phyloP scores from a whole-genome alignment of 2,888 invertebrate genomes.

The Taenaris catops region DNA sequence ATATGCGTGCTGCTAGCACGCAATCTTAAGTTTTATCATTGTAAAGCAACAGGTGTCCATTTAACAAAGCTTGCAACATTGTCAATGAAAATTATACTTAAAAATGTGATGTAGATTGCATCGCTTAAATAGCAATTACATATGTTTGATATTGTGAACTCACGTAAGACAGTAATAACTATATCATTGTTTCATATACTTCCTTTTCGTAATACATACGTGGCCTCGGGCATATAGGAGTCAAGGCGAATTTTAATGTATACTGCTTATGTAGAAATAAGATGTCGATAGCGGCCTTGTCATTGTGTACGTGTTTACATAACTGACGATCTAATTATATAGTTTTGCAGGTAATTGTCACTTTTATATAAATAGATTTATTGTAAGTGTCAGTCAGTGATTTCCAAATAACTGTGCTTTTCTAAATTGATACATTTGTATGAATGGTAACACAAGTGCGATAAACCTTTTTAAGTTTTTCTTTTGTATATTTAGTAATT shows the following conservation, averaged over 20 bases:
- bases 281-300: slow-evolving; percentile 58
- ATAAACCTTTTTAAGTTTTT: no score
- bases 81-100: neutral
- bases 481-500: no score
- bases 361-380: no score
- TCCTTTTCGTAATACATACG: slow-evolving; percentile 47
- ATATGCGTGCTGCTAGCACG: no score
- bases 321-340: slow-evolving; percentile 38
- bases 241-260: slow-evolving; percentile 57
- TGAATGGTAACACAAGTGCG: no score
- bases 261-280: slow-evolving; percentile 40
- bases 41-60: no score
- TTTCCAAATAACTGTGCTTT: no score
- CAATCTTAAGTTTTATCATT: no score
- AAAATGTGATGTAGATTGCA: no score
- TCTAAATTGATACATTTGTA: no score
- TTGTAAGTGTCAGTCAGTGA: no score
- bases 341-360: slow-evolving; percentile 3
- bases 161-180: slow-evolving; percentile 3
- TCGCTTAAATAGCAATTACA: no score
- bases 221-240: slow-evolving; percentile 46
- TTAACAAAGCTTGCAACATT: neutral
- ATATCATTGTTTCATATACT: slow-evolving; percentile 31
- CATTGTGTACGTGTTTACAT: slow-evolving; percentile 55
- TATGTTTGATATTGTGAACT: neutral